Evolutionary conservation across 2,797 vertebrate species (phyloP).

Genomic region (Xenentodon cancila): DNA sequence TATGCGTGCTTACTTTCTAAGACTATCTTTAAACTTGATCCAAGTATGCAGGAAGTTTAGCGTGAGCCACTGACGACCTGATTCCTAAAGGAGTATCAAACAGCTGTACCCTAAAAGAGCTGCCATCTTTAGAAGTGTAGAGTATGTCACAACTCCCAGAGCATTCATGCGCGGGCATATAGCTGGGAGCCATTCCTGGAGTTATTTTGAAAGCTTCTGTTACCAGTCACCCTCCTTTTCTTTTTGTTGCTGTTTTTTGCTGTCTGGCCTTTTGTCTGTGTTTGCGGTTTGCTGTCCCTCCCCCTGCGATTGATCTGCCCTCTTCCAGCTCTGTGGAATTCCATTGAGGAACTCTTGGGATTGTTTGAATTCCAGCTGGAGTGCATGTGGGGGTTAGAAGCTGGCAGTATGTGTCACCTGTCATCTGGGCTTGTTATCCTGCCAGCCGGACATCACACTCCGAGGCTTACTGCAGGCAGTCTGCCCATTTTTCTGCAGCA

Average conservation of each 20-base stretch:
- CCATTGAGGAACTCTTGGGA: constrained; percentile 77
- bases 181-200: constrained; percentile 39
- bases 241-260: constrained; percentile 19
- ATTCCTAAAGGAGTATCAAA: constrained; percentile 53
- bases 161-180: constrained; percentile 38
- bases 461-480: constrained; percentile 14
- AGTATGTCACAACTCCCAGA: constrained; percentile 65
- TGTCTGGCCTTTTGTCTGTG: constrained; percentile 28
- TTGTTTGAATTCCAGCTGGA: constrained; percentile 78
- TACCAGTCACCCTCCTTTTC: not conserved
- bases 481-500: constrained; percentile 14
- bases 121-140: constrained; percentile 73
- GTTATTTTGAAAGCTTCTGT: constrained; percentile 71
- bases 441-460: constrained; percentile 20
- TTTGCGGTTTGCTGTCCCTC: constrained; percentile 11
- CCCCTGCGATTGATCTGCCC: constrained; percentile 64
- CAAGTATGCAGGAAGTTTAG: constrained; percentile 35
- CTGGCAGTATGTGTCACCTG: constrained; percentile 16
- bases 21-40: constrained; percentile 17
- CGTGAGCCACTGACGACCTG: constrained; percentile 35
- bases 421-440: constrained; percentile 41
- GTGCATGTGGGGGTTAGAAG: constrained; percentile 62
- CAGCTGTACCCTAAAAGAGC: constrained; percentile 68
- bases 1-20: not conserved
- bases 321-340: constrained; percentile 75